Evolutionary conservation across 2,888 invertebrate species (phyloP), one percentile per base, ranked within the genome.

Genomic region (Drosophila histrio): DNA sequence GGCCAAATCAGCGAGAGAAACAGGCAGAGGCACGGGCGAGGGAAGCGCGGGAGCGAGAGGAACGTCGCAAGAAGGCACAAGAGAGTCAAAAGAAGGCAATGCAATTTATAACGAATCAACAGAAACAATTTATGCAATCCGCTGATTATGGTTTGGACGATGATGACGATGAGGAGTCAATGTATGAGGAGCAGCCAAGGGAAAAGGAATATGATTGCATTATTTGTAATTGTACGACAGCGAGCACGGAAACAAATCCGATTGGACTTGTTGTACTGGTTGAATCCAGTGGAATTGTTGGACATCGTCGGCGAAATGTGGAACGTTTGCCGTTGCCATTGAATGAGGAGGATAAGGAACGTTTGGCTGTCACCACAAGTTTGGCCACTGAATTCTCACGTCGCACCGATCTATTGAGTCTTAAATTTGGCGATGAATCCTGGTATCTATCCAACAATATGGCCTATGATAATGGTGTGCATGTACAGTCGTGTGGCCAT

Each of bases 401-500:
- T n/a, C 93, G 95, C 84, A 94, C 96, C 77, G 95, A 96, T 86
- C 94, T 96, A 84, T 93, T 97, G 79, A 94, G 94, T 80, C 93
- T 94, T 63, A 95, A 96, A 92, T 97, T 97, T 90, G 95, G 94
- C 84, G 95, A 95, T 91, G 94, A 94, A 86, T 96, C 96, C 1
- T 97, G 96, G 96, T 93, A 96, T 88, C 91, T 96, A 34, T 94
- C 95, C 2, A 94, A 97, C 62, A 96, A 96, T 90, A 94, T 96
- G 83, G 96, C 97, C 3, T 97, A 96, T 95, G 96, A 97, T 91
- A 97, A 97, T 72, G 98, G 98, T 54, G 97, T 98, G 53, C 96
- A 97, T 92, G 96, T 97, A 53, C 96, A 97, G 92, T 97, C 98
- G 1, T 99, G 99, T 93, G 99, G 99, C 0, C 99, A 99, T 92